Conservation (phyloP, 2,888 invertebrate species). For the Stegana nigrithorax region DNA sequence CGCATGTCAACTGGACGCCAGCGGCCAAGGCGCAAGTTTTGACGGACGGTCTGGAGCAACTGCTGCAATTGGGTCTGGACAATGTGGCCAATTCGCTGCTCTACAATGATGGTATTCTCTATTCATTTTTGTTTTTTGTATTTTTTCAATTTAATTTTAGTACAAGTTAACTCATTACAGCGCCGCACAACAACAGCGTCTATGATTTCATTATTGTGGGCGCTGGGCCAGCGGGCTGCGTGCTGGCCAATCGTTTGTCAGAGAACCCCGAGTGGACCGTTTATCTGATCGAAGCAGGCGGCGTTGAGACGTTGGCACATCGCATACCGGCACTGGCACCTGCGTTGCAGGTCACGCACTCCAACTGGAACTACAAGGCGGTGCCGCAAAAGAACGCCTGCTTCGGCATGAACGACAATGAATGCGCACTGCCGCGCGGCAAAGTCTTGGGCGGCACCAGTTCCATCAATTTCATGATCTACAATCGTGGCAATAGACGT, state of each 20-base stretch:
- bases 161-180: slow-evolving; percentile 68
- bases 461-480: slow-evolving; percentile 77
- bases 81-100: slow-evolving; percentile 48
- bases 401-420: slow-evolving; percentile 66
- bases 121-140: background rate
- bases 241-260: slow-evolving; percentile 67
- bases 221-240: slow-evolving; percentile 82
- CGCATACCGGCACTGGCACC: slow-evolving; percentile 62
- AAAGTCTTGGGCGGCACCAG: slow-evolving; percentile 74
- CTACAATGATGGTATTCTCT: slow-evolving; percentile 52
- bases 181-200: slow-evolving; percentile 72
- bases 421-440: slow-evolving; percentile 71
- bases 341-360: slow-evolving; percentile 68
- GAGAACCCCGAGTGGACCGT: slow-evolving; percentile 69
- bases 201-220: slow-evolving; percentile 90
- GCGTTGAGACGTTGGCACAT: slow-evolving; percentile 66
- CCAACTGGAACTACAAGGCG: slow-evolving; percentile 79
- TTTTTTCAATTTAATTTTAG: background rate
- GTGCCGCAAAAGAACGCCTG: slow-evolving; percentile 76
- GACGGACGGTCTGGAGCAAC: slow-evolving; percentile 28
- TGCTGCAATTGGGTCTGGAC: slow-evolving; percentile 45
- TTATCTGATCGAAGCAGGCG: slow-evolving; percentile 71
- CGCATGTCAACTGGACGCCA: too few relatives aligned
- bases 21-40: background rate
- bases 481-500: slow-evolving; percentile 78